These are phyloP conservation scores for Styela clava DNA, from an alignment of 23 tunicate species.

Conservation along the genomic window DNA sequence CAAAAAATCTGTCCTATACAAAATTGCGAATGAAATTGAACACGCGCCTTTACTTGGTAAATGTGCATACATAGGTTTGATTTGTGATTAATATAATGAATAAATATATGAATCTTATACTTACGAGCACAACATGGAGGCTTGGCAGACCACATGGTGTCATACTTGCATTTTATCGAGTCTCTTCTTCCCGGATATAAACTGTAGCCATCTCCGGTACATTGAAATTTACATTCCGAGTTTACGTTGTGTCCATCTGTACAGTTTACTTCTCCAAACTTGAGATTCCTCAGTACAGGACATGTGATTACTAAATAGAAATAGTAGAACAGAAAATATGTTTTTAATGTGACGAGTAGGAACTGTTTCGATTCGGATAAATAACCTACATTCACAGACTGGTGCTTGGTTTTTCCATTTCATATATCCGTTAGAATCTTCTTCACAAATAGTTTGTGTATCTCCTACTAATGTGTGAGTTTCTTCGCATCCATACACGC, in stretches of 20 bases:
- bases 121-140: conserved; percentile 88
- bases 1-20: too few relatives aligned
- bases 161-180: neutral
- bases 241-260: neutral
- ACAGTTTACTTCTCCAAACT: conserved; percentile 10
- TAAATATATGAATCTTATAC: neutral
- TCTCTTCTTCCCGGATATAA: neutral
- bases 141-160: conserved; percentile 46
- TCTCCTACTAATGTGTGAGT: neutral
- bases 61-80: too few relatives aligned
- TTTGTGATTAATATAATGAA: too few relatives aligned
- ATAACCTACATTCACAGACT: neutral
- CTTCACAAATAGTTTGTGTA: neutral
- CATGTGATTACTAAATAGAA: conserved; percentile 1
- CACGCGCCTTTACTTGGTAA: too few relatives aligned
- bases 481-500: neutral
- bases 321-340: neutral
- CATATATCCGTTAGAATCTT: neutral
- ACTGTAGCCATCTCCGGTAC: conserved; percentile 3
- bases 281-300: neutral
- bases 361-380: too few relatives aligned
- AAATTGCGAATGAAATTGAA: too few relatives aligned
- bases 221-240: conserved; percentile 19
- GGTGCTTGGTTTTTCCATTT: neutral
- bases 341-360: too few relatives aligned